Base-by-base conservation (phyloP, 2,113 vertebrate genomes). In the Coptodon rendalli region DNA sequence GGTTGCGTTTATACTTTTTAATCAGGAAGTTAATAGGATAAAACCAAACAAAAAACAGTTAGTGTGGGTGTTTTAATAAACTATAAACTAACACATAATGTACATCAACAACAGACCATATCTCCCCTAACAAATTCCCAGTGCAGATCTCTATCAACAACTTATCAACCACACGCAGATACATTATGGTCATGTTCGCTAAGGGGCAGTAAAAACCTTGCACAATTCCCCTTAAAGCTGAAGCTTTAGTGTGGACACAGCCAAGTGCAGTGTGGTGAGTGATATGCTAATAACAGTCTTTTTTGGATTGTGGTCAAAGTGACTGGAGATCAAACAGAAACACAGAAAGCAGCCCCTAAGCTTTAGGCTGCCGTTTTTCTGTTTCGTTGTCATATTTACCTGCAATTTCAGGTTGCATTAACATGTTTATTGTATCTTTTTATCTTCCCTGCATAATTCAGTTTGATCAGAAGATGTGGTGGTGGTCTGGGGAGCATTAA, bases 151-250 rank as follows among this genome's bases (percentile, higher is more conserved):
- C 82, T 89, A 93, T 92, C 92, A 84, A 11, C 48, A 17, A 57
- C 85, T 93, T 93, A 95, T 92, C 92, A 91, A 24, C 86, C n/a
- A 38, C 82, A 86, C 31, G 87, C 94, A 95, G 92, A 88, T 80
- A 8, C 48, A 16, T 71, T 82, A 71, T 79, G 76, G 71, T 63
- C 80, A 53, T 81, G 54, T 71, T 57, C 57, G 87, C 83, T 81
- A n/a, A 14, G 54, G 84, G 87, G 54, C 79, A 81, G 85, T 84
- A 52, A 90, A 88, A 85, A 89, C 86, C 86, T 90, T 88, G 52
- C 73, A 83, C 17, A 27, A 5, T 89, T 87, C 66, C 83, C 38
- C 80, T 87, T 86, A 56, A 88, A 91, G 81, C 84, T 53, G 38
- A 81, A 59, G 85, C 83, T 81, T 83, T 86, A 83, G 45, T 78